These are phyloP conservation scores for Physocephala rufipes DNA, from an alignment of 2,888 invertebrate genomes.

Conservation along the genomic window DNA sequence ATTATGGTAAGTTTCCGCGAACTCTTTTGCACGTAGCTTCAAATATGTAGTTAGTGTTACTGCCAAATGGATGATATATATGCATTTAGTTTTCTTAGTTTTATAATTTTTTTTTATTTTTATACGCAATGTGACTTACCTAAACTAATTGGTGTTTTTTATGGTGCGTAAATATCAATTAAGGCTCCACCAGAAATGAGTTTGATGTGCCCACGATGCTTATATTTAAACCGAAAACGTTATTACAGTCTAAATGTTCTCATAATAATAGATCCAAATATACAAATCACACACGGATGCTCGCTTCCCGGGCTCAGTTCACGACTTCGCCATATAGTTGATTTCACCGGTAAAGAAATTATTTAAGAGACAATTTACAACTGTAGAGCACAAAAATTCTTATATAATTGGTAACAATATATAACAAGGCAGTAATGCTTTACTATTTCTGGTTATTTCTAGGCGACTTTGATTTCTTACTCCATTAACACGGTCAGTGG, in stretches of 20 bases:
- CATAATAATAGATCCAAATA: neutral
- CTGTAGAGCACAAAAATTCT: neutral
- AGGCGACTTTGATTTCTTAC: neutral
- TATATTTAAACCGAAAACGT: neutral
- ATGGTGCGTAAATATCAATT: neutral
- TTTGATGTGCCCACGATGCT: neutral
- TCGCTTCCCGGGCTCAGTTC: conserved; percentile 9
- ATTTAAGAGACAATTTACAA: neutral
- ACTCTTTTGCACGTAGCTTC: neutral
- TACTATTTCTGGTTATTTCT: neutral
- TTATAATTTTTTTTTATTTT: neutral
- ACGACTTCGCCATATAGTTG: neutral
- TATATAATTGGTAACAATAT: neutral
- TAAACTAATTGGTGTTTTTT: neutral
- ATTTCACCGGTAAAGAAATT: neutral
- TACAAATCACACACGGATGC: neutral
- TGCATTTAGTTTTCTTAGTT: too few species aligned
- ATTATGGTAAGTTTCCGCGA: neutral
- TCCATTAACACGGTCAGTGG: neutral
- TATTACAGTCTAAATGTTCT: conserved; percentile 1
- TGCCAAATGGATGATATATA: neutral
- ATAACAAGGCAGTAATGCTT: neutral
- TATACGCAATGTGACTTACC: neutral
- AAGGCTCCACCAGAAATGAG: neutral
- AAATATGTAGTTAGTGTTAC: neutral